phyloP scores from a whole-genome alignment of 2,113 vertebrate genomes.

The Rhodinocichla rosea region DNA sequence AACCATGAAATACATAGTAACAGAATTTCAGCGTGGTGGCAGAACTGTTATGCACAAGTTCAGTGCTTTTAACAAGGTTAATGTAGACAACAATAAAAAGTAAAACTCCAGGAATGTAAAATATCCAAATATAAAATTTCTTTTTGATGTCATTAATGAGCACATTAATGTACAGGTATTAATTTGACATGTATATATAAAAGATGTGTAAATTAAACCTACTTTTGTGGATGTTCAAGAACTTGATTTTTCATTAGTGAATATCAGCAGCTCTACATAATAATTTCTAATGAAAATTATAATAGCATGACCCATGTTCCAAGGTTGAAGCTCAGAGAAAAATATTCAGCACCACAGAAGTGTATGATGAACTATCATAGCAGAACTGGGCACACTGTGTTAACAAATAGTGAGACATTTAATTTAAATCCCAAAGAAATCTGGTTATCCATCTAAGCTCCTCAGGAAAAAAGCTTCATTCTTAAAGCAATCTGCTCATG shows the following conservation, averaged over 20 bases:
- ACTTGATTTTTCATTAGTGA: not conserved
- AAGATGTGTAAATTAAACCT: not conserved
- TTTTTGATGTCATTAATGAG: not conserved
- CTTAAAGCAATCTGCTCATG: not conserved
- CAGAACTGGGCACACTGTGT: not conserved
- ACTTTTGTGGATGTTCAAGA: not conserved
- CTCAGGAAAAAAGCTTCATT: not conserved
- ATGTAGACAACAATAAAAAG: not conserved
- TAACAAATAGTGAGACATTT: not conserved
- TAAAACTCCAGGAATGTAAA: slow-evolving; percentile 24
- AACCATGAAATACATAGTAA: not conserved
- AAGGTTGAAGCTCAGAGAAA: not conserved
- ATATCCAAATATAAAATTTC: slow-evolving; percentile 23
- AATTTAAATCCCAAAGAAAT: not conserved
- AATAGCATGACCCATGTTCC: not conserved
- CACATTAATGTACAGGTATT: not conserved
- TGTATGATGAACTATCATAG: not conserved
- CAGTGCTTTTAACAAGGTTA: slow-evolving; percentile 1
- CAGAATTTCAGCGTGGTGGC: not conserved
- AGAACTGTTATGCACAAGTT: not conserved
- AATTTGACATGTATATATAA: not conserved
- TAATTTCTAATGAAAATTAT: not conserved
- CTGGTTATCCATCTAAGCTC: not conserved
- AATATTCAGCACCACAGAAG: not conserved
- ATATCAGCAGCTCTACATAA: not conserved